Evolutionary conservation across 2,888 invertebrate species (phyloP).

Genomic region (Anagyrus pseudococci): DNA sequence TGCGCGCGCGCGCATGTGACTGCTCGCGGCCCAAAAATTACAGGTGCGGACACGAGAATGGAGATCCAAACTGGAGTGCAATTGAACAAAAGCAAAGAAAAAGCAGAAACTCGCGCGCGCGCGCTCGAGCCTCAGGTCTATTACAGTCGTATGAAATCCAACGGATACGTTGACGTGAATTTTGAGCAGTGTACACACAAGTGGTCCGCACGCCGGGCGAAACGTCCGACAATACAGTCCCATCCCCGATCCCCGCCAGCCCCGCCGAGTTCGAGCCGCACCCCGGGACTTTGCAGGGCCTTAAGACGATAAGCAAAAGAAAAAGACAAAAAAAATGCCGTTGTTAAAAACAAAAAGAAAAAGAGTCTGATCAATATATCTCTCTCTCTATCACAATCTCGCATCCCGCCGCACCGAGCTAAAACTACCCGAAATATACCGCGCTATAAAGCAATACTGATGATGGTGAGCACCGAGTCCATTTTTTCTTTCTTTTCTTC

Average conservation of each 20-base stretch:
- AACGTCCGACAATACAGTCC: conserved; percentile 38
- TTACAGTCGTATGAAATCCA: too few species aligned
- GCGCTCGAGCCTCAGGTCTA: too few species aligned
- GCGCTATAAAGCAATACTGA: conserved; percentile 43
- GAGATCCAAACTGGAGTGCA: too few species aligned
- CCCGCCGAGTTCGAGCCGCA: conserved; percentile 62
- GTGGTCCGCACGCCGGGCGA: neutral
- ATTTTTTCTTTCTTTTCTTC: conserved; percentile 34
- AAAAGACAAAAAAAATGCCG: conserved; percentile 5
- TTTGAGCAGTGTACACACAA: too few species aligned
- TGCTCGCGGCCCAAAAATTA: too few species aligned
- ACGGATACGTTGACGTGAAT: too few species aligned
- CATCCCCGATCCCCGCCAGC: conserved; percentile 59
- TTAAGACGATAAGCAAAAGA: neutral
- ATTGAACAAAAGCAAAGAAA: too few species aligned
- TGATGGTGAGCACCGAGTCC: conserved; percentile 62
- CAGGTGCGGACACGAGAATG: neutral
- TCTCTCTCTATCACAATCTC: neutral
- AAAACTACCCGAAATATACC: conserved; percentile 45
- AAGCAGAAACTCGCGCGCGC: too few species aligned
- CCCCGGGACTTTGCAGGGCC: conserved; percentile 40
- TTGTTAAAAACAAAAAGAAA: too few species aligned
- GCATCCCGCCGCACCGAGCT: conserved; percentile 39
- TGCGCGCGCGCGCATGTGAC: conserved; percentile 6
- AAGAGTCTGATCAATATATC: too few species aligned